These are phyloP conservation scores for Antigone vipio DNA, from an alignment of 2,113 vertebrate species.

Conservation along the genomic window DNA sequence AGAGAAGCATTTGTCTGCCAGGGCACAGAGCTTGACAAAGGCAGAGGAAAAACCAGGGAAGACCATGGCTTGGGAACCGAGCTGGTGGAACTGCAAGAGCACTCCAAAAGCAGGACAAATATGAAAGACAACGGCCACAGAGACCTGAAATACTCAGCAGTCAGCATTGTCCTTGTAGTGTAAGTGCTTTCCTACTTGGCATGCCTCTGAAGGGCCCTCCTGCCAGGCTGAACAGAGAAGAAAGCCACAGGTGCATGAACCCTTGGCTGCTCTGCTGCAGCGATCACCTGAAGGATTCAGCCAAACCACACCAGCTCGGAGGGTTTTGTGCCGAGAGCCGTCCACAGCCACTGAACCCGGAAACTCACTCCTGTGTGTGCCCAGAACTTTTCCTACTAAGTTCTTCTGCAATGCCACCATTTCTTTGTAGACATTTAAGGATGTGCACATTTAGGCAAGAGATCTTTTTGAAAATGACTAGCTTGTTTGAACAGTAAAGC, in stretches of 20 bases:
- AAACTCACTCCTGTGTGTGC: background rate
- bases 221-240: background rate
- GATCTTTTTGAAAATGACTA: background rate
- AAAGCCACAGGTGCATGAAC: background rate
- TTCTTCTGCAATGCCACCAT: background rate
- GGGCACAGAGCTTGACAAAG: background rate
- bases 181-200: background rate
- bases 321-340: background rate
- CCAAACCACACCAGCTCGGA: background rate
- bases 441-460: background rate
- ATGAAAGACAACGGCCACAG: background rate
- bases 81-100: background rate
- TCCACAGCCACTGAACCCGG: background rate
- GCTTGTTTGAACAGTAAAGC: background rate
- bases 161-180: background rate
- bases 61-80: rapidly evolving
- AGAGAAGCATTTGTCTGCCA: background rate
- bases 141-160: background rate
- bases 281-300: background rate
- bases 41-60: background rate
- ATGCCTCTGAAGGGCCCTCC: background rate
- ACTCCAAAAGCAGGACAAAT: background rate
- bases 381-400: background rate
- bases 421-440: background rate
- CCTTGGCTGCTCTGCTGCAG: background rate